Evolutionary conservation across 2,113 vertebrate species (phyloP), one percentile per base, ranked within the genome.

Genomic region (Balaenoptera acutorostrata): DNA sequence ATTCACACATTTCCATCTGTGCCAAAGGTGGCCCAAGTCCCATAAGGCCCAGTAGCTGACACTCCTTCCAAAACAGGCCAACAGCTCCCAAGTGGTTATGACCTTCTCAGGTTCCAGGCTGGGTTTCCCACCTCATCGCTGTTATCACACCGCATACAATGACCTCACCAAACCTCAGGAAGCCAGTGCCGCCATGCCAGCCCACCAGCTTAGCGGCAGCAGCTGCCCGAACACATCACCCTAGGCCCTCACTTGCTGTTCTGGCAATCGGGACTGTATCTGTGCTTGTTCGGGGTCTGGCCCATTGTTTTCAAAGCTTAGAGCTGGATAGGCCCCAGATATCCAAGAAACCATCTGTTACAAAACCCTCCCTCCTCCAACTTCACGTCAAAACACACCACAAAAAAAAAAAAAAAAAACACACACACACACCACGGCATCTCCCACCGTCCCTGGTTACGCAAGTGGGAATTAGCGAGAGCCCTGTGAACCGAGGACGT

Each of bases 311-410:
- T 72, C 69, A 82, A 94, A 95, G 84, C 97, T 80, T 6, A 52
- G 80, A 93, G 95, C 88, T 98, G 98, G 96, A 96, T 33, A 69
- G 72, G 81, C 36, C 96, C 97, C 97, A 97, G 93, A 90, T 39
- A 91, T 6, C 96, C 74, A 92, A 97, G 93, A 98, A 97, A 96
- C 98, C 98, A 97, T 97, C 97, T 98, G 98, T 94, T 90, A 83
- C 33, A 27, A 87, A 93, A 75, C 59, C 55, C 59, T 81, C 39
- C 74, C 74, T 90, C 80, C 72, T 95, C 91, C 80, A 68, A 81
- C 92, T 84, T 49, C 88, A 81, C 90, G 87, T 77, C 63, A 41
- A 71, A 41, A 68, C 75, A 87, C 85, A 83, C 55, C 44, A n/a
- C 3, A 41, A 41, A 41, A 41, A 41, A 41, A 41, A 41, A 41